Evolutionary conservation across 2,888 invertebrate species (phyloP).

Genomic region (Oasisia sp.): DNA sequence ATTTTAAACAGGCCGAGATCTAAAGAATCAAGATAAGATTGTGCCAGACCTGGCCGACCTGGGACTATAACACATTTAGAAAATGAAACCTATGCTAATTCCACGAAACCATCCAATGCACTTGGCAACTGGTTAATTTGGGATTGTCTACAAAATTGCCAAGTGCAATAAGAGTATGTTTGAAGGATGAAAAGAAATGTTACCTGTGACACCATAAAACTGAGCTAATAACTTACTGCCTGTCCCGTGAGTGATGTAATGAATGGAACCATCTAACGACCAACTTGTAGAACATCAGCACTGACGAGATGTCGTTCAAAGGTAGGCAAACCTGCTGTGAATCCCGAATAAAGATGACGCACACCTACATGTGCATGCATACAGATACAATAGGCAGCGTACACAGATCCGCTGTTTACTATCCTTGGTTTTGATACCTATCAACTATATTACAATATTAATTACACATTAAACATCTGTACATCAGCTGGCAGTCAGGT

Average conservation of each 20-base stretch:
- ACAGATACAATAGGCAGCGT: background rate
- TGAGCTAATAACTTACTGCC: no score
- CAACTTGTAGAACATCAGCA: background rate
- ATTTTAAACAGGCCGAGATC: no score
- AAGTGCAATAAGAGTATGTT: background rate
- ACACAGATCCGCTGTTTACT: background rate
- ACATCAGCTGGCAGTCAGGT: constrained; percentile 6
- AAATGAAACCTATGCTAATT: no score
- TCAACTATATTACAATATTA: constrained; percentile 17
- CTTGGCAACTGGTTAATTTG: no score
- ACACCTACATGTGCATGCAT: background rate
- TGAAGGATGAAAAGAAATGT: no score
- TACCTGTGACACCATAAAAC: no score
- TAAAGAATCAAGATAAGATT: no score
- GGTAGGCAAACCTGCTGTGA: background rate
- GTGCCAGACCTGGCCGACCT: no score
- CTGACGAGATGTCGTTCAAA: background rate
- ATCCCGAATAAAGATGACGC: background rate
- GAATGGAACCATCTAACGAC: background rate
- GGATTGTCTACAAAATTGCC: background rate
- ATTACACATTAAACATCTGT: constrained; percentile 9
- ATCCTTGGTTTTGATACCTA: background rate
- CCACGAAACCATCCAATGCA: no score
- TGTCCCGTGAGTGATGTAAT: background rate
- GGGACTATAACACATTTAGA: no score